These are phyloP conservation scores for Antitype chi DNA, from an alignment of 2,888 invertebrate species.

Conservation along the genomic window DNA sequence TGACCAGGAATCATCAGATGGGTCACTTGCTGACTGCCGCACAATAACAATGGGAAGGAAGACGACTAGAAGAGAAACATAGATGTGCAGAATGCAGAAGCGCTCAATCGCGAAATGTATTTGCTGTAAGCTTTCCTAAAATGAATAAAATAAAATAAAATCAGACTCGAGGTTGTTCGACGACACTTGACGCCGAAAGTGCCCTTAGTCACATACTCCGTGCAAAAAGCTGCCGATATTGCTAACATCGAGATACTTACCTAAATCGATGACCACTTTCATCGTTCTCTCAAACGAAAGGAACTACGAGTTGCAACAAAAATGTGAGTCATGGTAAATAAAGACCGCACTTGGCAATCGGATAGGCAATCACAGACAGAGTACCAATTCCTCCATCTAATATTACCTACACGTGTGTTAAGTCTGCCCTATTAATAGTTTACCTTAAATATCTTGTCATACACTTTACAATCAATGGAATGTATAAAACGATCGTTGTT, in stretches of 20 bases:
- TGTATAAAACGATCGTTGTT: slow-evolving; percentile 39
- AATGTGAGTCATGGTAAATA: slow-evolving; percentile 25
- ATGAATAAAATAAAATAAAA: no score
- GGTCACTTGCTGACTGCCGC: neutral
- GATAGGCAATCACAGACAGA: neutral
- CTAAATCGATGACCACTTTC: slow-evolving; percentile 17
- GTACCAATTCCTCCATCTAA: slow-evolving; percentile 32
- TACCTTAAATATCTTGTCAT: slow-evolving; percentile 22
- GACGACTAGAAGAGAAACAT: neutral
- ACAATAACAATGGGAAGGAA: neutral
- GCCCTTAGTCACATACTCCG: neutral
- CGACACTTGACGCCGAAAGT: neutral
- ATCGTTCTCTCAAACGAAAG: slow-evolving; percentile 16
- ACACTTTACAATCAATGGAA: slow-evolving; percentile 30
- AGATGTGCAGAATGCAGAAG: neutral
- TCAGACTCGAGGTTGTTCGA: neutral
- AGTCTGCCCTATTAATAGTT: slow-evolving; percentile 22
- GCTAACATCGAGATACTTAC: neutral
- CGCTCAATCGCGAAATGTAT: no score
- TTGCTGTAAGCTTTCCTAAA: no score
- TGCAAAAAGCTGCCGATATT: neutral
- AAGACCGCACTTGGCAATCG: slow-evolving; percentile 42
- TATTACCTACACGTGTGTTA: slow-evolving; percentile 49
- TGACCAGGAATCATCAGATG: no score
- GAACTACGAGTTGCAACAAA: slow-evolving; percentile 13